Base-by-base conservation (phyloP, 2,113 vertebrate genomes). In the Antennarius striatus region DNA sequence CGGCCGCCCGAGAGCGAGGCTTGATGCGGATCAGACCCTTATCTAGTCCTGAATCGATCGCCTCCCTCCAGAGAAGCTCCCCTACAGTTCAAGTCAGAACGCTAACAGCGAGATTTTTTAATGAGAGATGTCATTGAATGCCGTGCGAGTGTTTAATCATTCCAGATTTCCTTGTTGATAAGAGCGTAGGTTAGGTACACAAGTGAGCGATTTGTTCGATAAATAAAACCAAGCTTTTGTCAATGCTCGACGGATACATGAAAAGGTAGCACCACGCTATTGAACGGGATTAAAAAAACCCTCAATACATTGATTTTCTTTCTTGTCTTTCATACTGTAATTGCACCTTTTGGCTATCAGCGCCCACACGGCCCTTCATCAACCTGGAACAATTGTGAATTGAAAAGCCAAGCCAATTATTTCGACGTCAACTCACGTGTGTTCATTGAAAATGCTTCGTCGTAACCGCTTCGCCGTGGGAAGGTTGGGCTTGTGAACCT, bases 321-420 rank as follows among this genome's bases (percentile, higher is more conserved):
- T 56, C 48, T 58, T 49, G 42, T 63, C 55, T 75, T 71, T 69
- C 36, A 51, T 32, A 49, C 17, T 15, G 53, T 69, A 71, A 79
- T 82, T 77, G 70, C 63, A 63, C 56, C 70, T 72, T 83, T 74
- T 51, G 66, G 55, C 36, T 46, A 43, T 63, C 53, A 46, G 13
- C 10, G 4, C 55, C 59, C 22, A 45, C 9, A 1, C 29, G 32
- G 52, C 42, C 28, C 16, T 46, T 30, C 60, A 66, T 65, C 39
- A 79, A 79, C 47, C 73, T 62, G 68, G 60, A 71, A 58, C 68
- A 81, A 61, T 68, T n/a, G 16, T 56, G 46, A 61, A 71, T 53
- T 54, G 52, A 65, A 74, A 63, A 68, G 54, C 28, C 22, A 22
- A 63, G 50, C 40, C 51, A 17, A 50, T 79, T 59, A 67, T 71